Evolutionary conservation across 2,797 vertebrate species (phyloP).

Genomic region (Xenops minutus): DNA sequence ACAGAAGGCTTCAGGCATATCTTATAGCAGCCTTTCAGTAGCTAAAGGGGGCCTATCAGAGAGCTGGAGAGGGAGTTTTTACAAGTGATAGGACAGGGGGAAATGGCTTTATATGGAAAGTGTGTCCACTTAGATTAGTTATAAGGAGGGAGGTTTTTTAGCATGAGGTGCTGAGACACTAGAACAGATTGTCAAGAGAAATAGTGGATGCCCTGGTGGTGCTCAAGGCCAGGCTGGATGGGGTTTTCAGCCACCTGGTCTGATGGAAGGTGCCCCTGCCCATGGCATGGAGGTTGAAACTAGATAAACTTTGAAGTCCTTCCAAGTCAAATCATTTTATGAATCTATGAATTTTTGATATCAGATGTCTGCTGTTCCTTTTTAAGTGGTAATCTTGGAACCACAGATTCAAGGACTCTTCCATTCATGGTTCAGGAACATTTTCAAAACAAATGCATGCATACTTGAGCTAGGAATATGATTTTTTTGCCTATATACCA

Average conservation of each 20-base stretch:
- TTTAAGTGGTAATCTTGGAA: not conserved
- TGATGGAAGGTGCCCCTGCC: not conserved
- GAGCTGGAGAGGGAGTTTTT: not conserved
- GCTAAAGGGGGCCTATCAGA: not conserved
- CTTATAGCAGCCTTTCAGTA: not conserved
- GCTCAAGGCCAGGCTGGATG: not conserved
- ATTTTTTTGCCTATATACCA: not conserved
- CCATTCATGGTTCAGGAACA: not conserved
- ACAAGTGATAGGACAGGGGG: not conserved
- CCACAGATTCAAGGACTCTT: not conserved
- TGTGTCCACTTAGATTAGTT: not conserved
- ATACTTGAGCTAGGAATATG: not conserved
- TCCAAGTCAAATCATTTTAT: not conserved
- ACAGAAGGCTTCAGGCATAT: not conserved
- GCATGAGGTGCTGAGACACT: not conserved
- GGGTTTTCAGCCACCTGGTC: not conserved
- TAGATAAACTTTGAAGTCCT: not conserved
- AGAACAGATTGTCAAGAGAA: not conserved
- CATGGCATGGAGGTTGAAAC: not conserved
- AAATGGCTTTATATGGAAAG: not conserved
- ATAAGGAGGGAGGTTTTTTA: not conserved
- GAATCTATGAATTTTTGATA: not conserved
- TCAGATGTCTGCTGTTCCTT: not conserved
- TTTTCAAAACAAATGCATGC: not conserved
- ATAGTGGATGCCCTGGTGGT: not conserved